These are phyloP conservation scores for Pollachius pollachius DNA, from an alignment of 2,113 vertebrate genomes.

Conservation along the genomic window DNA sequence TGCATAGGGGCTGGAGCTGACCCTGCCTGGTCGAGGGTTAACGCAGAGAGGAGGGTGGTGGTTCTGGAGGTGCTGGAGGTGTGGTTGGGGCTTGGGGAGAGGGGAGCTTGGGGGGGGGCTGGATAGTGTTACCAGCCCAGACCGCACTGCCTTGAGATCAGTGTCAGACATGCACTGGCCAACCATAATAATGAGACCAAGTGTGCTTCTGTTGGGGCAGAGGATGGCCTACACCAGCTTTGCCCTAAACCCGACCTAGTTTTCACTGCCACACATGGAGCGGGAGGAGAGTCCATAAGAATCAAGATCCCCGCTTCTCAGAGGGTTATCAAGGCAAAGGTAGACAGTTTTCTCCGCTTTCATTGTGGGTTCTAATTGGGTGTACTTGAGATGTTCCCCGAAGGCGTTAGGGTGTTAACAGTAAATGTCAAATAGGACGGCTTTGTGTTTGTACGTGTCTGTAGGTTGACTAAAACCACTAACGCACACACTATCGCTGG, in stretches of 20 bases:
- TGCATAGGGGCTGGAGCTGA: neutral
- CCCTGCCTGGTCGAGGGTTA: neutral
- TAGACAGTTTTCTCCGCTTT: no score
- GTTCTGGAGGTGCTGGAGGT: no score
- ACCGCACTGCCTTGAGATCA: neutral
- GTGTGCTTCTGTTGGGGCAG: constrained; percentile 5
- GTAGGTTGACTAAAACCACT: neutral
- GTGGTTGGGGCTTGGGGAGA: neutral
- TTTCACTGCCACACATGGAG: no score
- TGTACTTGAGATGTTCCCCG: neutral
- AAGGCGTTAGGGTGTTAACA: no score
- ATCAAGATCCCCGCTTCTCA: no score
- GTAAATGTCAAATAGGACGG: no score
- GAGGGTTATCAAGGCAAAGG: no score
- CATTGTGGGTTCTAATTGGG: no score
- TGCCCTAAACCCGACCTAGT: no score
- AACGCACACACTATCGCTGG: neutral
- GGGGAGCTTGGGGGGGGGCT: constrained; percentile 2
- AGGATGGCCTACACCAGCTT: no score
- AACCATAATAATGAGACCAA: neutral
- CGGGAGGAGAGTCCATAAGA: no score
- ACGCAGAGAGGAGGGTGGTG: neutral
- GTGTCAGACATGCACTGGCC: neutral
- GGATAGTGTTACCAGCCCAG: constrained; percentile 25
- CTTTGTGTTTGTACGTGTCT: neutral